phyloP scores from a whole-genome alignment of 2,888 invertebrate genomes.

The Sphaerophoria rueppellii region DNA sequence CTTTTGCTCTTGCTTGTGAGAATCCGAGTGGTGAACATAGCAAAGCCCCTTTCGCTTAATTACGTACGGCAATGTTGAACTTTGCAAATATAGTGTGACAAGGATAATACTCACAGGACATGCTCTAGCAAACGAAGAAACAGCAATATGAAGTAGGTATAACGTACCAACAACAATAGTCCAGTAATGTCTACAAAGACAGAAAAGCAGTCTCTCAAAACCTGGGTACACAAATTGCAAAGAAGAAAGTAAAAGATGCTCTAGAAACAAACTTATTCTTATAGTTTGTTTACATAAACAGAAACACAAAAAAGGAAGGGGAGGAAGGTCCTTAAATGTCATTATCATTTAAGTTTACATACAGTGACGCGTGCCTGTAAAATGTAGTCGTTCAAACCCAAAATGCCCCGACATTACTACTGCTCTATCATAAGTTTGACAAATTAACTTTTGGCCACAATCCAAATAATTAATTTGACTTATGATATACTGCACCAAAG shows the following conservation, averaged over 20 bases:
- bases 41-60: slow-evolving; percentile 54
- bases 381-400: too few species aligned
- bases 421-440: too few species aligned
- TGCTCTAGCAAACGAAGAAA: slow-evolving; percentile 10
- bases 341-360: slow-evolving; percentile 60
- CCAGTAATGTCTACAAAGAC: slow-evolving; percentile 32
- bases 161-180: too few species aligned
- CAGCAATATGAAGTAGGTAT: slow-evolving; percentile 24
- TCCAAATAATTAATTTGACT: too few species aligned
- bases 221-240: slow-evolving; percentile 1
- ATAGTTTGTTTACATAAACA: slow-evolving; percentile 19
- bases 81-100: slow-evolving; percentile 59
- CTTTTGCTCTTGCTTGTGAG: not conserved
- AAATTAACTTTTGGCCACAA: too few species aligned
- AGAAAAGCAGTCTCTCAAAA: too few species aligned
- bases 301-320: not conserved
- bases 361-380: too few species aligned
- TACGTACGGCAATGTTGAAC: slow-evolving; percentile 59
- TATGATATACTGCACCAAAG: too few species aligned
- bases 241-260: slow-evolving; percentile 58
- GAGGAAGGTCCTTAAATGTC: slow-evolving; percentile 52
- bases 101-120: slow-evolving; percentile 53
- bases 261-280: slow-evolving; percentile 32
- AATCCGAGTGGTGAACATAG: slow-evolving; percentile 3
- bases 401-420: too few species aligned